Percentiles rank a stretch among this genome's conserved stretches.
Evolutionary conservation across 2,888 invertebrate species (phyloP).

Genomic region (Notodonta ziczac): DNA sequence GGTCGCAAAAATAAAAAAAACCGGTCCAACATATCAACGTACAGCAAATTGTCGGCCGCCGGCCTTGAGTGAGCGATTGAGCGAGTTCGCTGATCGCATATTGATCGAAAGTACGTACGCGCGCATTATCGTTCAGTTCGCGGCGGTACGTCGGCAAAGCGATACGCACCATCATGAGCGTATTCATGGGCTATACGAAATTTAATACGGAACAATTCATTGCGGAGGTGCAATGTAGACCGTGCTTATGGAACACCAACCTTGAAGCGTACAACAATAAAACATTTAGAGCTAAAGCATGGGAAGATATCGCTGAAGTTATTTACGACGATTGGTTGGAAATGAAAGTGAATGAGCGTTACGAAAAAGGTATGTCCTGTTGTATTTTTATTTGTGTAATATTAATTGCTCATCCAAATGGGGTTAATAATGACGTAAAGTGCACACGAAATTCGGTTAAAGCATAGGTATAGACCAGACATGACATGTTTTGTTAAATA

Average conservation of each 20-base stretch:
- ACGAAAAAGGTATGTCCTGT: neutral
- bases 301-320: slow-evolving; percentile 5
- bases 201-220: slow-evolving; percentile 4
- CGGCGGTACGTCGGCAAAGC: slow-evolving; percentile 3
- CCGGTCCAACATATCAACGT: neutral
- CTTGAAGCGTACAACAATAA: slow-evolving; percentile 1
- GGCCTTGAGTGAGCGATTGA: neutral
- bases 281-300: neutral
- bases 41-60: slow-evolving; percentile 2
- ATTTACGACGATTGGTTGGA: slow-evolving; percentile 1
- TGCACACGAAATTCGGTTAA: neutral
- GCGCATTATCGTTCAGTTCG: slow-evolving; percentile 5
- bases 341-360: neutral
- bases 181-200: neutral
- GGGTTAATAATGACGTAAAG: neutral
- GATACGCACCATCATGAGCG: slow-evolving; percentile 4
- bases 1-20: too few relatives aligned
- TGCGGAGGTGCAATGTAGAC: slow-evolving; percentile 4
- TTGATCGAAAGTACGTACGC: slow-evolving; percentile 9
- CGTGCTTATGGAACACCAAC: slow-evolving; percentile 4
- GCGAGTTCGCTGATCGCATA: neutral
- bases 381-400: neutral
- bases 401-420: neutral
- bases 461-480: neutral
- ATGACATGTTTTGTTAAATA: neutral